Percentiles rank a stretch among this genome's conserved stretches.
These are phyloP conservation scores for Proteles cristata DNA, from an alignment of 2,113 vertebrate genomes.

Conservation along the genomic window DNA sequence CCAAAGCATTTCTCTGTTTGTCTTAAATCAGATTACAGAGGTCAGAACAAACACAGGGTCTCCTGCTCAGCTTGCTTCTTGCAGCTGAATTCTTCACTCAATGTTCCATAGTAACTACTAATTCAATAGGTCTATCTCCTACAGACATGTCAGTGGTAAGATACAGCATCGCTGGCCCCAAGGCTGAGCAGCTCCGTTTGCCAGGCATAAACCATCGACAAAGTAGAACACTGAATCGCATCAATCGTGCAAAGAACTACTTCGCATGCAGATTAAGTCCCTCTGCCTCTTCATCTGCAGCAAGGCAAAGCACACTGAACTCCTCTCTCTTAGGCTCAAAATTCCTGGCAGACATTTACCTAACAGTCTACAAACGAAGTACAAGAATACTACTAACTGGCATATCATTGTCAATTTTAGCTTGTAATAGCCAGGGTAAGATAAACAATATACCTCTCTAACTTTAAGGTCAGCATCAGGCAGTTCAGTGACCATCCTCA, in stretches of 20 bases:
- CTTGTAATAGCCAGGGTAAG: background rate
- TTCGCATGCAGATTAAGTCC: constrained; percentile 29
- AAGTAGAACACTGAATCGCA: background rate
- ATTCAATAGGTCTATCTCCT: background rate
- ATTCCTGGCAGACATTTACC: background rate
- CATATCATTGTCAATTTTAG: background rate
- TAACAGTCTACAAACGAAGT: constrained; percentile 43
- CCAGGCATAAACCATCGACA: background rate
- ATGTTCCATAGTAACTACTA: background rate
- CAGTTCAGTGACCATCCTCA: background rate
- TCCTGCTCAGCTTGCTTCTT: constrained; percentile 9
- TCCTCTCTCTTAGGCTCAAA: background rate
- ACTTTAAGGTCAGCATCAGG: background rate
- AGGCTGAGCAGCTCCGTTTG: constrained; percentile 24
- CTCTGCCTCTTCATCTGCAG: constrained; percentile 27
- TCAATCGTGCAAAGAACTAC: background rate
- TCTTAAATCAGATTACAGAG: background rate
- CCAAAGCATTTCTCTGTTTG: background rate
- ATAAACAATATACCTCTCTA: background rate
- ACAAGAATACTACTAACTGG: background rate
- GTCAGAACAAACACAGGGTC: background rate
- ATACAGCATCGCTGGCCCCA: background rate
- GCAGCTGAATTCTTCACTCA: constrained; percentile 1
- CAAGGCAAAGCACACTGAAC: background rate
- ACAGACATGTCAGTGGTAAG: background rate